These are phyloP conservation scores for Pardalotus punctatus DNA, from an alignment of 2,113 vertebrate genomes.

Conservation along the genomic window DNA sequence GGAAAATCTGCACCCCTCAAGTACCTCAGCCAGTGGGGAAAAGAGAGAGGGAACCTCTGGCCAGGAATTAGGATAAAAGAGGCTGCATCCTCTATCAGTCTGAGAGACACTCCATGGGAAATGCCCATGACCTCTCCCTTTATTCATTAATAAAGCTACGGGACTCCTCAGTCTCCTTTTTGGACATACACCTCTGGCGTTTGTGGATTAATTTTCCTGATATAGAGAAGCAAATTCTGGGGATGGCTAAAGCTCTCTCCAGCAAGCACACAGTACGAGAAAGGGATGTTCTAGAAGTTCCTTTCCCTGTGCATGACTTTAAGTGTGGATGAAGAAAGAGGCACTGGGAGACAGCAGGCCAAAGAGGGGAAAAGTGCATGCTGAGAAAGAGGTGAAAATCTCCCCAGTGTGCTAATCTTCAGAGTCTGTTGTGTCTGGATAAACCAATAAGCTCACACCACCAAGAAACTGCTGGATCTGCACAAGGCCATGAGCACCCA, in stretches of 20 bases:
- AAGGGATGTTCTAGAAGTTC: background rate
- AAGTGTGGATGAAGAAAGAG: background rate
- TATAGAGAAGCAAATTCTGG: background rate
- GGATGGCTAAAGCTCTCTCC: background rate
- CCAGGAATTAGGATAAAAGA: too few relatives aligned
- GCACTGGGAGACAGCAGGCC: background rate
- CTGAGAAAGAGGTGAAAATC: background rate
- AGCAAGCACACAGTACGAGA: background rate
- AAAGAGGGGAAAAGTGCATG: background rate
- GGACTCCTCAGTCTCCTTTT: too few relatives aligned
- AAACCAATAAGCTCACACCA: background rate
- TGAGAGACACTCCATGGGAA: too few relatives aligned
- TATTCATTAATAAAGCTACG: too few relatives aligned
- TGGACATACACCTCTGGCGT: too few relatives aligned
- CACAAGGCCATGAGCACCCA: accelerated
- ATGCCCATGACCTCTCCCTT: too few relatives aligned
- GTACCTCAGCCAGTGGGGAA: too few relatives aligned
- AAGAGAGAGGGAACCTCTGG: too few relatives aligned
- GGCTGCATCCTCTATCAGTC: too few relatives aligned
- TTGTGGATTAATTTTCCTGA: too few relatives aligned
- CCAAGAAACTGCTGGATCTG: background rate
- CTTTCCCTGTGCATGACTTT: background rate
- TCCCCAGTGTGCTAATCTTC: background rate
- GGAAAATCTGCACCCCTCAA: too few relatives aligned
- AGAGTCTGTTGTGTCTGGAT: background rate